These are phyloP conservation scores for Vesta saturnalis DNA, from an alignment of 2,888 invertebrate species.

Conservation along the genomic window DNA sequence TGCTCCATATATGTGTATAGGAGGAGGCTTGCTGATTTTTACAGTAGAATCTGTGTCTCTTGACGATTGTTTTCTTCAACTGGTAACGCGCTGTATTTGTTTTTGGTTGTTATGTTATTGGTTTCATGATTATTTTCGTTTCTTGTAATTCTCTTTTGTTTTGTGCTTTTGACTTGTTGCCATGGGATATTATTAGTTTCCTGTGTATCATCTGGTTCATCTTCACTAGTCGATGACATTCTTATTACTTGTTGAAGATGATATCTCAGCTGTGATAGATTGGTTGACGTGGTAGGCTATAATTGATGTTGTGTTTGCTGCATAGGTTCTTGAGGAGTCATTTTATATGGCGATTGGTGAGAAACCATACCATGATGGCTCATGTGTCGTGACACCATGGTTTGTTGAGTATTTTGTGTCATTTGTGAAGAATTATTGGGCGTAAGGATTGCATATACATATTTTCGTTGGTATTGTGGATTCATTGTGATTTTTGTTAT, in stretches of 20 bases:
- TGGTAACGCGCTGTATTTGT: conserved; percentile 6
- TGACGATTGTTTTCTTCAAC: conserved; percentile 12
- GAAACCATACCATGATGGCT: no score
- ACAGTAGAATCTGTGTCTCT: background rate
- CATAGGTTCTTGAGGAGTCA: background rate
- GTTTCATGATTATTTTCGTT: no score
- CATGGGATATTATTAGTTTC: background rate
- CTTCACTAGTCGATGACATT: conserved; percentile 6
- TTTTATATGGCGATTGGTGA: no score
- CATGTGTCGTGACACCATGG: no score
- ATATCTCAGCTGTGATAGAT: no score
- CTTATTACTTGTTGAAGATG: conserved; percentile 1
- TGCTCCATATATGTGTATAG: background rate
- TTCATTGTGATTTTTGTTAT: conserved; percentile 1
- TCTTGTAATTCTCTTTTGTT: background rate
- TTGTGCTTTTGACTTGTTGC: background rate
- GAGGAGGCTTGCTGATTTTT: background rate
- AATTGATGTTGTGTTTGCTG: background rate
- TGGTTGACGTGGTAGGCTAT: background rate
- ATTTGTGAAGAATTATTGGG: conserved; percentile 5
- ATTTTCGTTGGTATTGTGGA: background rate
- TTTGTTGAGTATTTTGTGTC: background rate
- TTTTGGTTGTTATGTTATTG: no score
- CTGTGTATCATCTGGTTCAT: background rate
- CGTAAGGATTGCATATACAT: background rate